phyloP scores from a whole-genome alignment of 2,113 vertebrate genomes.

The Malurus melanocephalus region DNA sequence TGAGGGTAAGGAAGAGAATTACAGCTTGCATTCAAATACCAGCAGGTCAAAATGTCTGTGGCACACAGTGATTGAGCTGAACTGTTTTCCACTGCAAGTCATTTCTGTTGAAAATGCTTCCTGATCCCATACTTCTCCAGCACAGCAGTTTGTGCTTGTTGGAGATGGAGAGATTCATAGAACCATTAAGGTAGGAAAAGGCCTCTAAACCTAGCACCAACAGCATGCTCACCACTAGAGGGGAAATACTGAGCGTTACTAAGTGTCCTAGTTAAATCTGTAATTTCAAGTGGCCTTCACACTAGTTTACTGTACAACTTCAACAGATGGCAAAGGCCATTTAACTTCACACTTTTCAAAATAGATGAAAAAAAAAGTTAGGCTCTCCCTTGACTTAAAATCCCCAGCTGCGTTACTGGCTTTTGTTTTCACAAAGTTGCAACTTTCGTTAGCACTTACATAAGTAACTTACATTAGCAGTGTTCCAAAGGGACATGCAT shows the following conservation, averaged over 20 bases:
- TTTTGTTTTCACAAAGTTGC: neutral
- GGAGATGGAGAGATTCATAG: neutral
- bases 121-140: neutral
- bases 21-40: slow-evolving; percentile 4
- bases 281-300: neutral
- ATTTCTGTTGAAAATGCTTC: neutral
- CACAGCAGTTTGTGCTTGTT: neutral
- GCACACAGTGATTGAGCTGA: neutral
- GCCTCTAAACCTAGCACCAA: neutral
- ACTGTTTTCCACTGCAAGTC: neutral
- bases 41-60: slow-evolving; percentile 8
- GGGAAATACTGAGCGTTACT: neutral
- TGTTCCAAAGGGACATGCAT: neutral
- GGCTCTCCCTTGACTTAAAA: neutral
- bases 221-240: neutral
- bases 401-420: neutral
- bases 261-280: neutral
- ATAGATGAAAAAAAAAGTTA: neutral
- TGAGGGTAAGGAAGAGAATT: neutral
- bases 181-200: neutral
- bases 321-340: neutral
- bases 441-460: neutral
- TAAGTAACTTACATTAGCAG: neutral
- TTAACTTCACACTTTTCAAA: neutral
- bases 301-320: neutral